Percentiles rank a stretch among this genome's conserved stretches.
Evolutionary conservation across 2,888 invertebrate species (phyloP).

Genomic region (Drosophila pullipes): DNA sequence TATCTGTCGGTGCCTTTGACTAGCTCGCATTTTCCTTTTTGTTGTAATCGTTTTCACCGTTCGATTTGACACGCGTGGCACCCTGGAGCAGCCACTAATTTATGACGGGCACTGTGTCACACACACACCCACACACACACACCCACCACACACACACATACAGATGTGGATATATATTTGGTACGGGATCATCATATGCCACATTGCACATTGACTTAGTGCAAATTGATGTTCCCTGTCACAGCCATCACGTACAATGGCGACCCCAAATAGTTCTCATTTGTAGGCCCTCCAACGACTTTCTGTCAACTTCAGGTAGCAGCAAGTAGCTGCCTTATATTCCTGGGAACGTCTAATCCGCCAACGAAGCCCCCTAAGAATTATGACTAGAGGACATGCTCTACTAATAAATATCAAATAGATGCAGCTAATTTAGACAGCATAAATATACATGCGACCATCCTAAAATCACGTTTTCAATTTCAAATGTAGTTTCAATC

Average conservation of each 20-base stretch:
- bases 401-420: constrained; percentile 54
- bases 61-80: constrained; percentile 71
- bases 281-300: constrained; percentile 25
- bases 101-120: constrained; percentile 50
- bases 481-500: background rate
- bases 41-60: constrained; percentile 69
- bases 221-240: constrained; percentile 71
- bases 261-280: constrained; percentile 44
- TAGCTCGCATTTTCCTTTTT: constrained; percentile 55
- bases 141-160: constrained; percentile 10
- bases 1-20: constrained; percentile 27
- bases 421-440: background rate
- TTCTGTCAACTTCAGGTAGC: constrained; percentile 37
- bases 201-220: constrained; percentile 57
- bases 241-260: constrained; percentile 36
- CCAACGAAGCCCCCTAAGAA: constrained; percentile 24
- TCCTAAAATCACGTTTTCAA: background rate
- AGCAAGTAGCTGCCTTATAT: constrained; percentile 1
- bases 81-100: constrained; percentile 66
- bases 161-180: constrained; percentile 1
- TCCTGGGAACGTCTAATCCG: constrained; percentile 16
- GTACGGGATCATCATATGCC: constrained; percentile 2
- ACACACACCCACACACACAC: constrained; percentile 14
- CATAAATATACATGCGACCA: background rate
- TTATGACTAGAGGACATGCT: constrained; percentile 54